These are phyloP conservation scores for Gymnarchus niloticus DNA, from an alignment of 2,113 vertebrate genomes.

Conservation along the genomic window DNA sequence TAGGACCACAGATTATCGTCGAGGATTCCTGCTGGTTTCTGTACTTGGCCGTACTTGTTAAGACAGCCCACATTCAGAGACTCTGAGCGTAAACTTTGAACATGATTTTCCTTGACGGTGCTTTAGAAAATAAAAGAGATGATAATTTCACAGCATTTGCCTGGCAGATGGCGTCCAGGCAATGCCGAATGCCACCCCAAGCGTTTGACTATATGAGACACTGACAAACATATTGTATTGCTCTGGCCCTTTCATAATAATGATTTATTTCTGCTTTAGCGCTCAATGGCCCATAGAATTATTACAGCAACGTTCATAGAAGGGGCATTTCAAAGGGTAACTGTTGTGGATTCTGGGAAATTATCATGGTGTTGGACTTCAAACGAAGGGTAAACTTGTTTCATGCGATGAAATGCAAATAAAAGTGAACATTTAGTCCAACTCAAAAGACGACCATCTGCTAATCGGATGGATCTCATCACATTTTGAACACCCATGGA, in stretches of 20 bases:
- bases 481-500: neutral
- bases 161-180: slow-evolving; percentile 49
- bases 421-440: neutral
- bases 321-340: slow-evolving; percentile 15
- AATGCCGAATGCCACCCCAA: slow-evolving; percentile 29
- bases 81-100: slow-evolving; percentile 1
- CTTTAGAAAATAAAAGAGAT: neutral
- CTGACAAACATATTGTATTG: slow-evolving; percentile 49
- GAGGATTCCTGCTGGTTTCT: no score
- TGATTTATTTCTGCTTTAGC: slow-evolving; percentile 37
- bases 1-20: neutral
- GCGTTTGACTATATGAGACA: slow-evolving; percentile 14
- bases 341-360: neutral
- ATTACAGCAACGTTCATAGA: slow-evolving; percentile 12
- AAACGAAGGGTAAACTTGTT: neutral
- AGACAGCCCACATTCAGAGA: neutral
- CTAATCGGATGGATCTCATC: neutral
- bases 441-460: neutral
- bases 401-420: neutral
- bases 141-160: slow-evolving; percentile 42
- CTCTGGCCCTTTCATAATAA: slow-evolving; percentile 21
- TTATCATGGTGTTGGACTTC: neutral
- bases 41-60: no score
- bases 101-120: neutral
- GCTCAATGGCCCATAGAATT: slow-evolving; percentile 32